phyloP scores from a whole-genome alignment of 2,113 vertebrate genomes.

The Platysteira castanea region DNA sequence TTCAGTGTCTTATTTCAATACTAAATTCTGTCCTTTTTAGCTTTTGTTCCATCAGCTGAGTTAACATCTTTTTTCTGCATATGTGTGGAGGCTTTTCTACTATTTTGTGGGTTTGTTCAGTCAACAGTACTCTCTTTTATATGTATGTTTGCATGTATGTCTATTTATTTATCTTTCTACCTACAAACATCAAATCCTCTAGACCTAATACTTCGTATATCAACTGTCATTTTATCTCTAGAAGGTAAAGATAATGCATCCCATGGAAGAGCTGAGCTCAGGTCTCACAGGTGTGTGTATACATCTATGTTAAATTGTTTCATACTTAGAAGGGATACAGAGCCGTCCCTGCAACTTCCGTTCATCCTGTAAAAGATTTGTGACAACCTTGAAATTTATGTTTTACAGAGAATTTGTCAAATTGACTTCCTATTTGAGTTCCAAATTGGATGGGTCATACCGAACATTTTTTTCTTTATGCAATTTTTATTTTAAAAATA shows the following conservation, averaged over 20 bases:
- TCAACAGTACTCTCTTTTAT: not conserved
- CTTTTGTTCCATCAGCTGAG: not conserved
- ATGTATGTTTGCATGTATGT: not conserved
- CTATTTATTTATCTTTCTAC: not conserved
- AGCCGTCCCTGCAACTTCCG: not conserved
- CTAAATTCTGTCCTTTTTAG: not conserved
- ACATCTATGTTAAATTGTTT: not conserved
- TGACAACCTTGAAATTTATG: not conserved
- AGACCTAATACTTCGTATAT: not conserved
- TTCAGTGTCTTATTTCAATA: not conserved
- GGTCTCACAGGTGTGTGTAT: not conserved
- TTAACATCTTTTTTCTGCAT: not conserved
- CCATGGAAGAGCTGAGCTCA: not conserved
- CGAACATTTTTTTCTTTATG: rapidly evolving
- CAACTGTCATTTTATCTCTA: not conserved
- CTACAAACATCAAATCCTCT: not conserved
- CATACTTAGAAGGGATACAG: not conserved
- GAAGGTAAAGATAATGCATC: not conserved
- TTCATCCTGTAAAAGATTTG: not conserved
- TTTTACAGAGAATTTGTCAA: not conserved
- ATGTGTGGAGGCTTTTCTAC: not conserved
- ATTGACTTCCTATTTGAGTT: not conserved
- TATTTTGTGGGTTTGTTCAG: not conserved
- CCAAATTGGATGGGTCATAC: not conserved
- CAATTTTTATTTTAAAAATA: not conserved